Base-by-base conservation (phyloP, 1,140 invertebrate genomes). In the Brachionus rubens region DNA sequence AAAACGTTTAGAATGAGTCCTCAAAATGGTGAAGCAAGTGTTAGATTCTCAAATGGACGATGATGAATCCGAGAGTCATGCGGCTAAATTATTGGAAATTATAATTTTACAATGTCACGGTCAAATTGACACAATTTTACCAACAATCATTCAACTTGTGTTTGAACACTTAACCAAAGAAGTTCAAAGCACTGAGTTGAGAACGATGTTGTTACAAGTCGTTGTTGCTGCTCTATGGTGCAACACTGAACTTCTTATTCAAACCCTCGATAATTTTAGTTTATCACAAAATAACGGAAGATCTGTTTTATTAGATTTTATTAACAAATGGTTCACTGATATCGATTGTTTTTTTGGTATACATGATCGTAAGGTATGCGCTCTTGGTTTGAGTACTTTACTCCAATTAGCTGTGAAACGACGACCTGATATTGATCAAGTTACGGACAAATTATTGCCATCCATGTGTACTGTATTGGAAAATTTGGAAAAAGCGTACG, bases 161-260 rank as follows among this genome's bases (percentile, higher is more conserved):
- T 85, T 98, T 19, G 83, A 91, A 77, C 87, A 94, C 78, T 86
- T 97, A 65, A 90, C 91, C 1, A 87, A 91, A 72, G 91, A 93
- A 83, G 90, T 96, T 2, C 90, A 91, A 82, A 94, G 92, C 3
- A 91, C 91, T 0, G 93, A 96, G 82, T 85, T 96, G 76, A 87
- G 92, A 76, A 93, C 92, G n/a, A 96, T 96, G 92, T 91, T 92
- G 82, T 86, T 96, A 75, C 94, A 96, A 88, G 90, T 87, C 81
- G 88, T 98, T 0, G 96, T 99, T 79, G 94, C 96, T 33, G 92
- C 93, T 21, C 86, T 99, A n/a, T 98, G 97, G 86, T 95, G 93
- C 82, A 94, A 97, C 86, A 90, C 92, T 7, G 88, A 90, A 77
- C 83, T 96, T 21, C 87, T 95, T 75, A 88, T 95, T 76, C 88